These are phyloP conservation scores for Gymnoscelis rufifasciata DNA, from an alignment of 2,888 invertebrate species.

Conservation along the genomic window DNA sequence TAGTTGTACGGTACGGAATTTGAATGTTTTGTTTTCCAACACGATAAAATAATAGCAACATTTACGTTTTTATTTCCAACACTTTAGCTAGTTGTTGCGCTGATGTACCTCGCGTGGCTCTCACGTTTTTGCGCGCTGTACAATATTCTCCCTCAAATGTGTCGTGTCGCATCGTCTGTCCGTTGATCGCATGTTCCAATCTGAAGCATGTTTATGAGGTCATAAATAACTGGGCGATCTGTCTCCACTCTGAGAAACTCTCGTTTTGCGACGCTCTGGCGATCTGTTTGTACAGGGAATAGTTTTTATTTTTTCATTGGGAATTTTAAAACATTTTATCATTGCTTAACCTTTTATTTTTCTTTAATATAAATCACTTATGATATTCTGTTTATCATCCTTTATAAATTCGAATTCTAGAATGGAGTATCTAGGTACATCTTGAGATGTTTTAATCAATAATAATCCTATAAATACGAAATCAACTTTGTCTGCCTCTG, in stretches of 20 bases:
- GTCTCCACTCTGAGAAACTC: slow-evolving; percentile 51
- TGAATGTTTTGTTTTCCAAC: too few relatives aligned
- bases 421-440: too few relatives aligned
- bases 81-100: background rate
- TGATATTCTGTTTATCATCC: too few relatives aligned
- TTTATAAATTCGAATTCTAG: too few relatives aligned
- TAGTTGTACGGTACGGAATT: too few relatives aligned
- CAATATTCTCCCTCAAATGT: slow-evolving; percentile 22
- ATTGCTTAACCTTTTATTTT: too few relatives aligned
- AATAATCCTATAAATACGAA: too few relatives aligned
- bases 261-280: slow-evolving; percentile 22
- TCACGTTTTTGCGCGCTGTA: background rate
- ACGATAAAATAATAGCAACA: too few relatives aligned
- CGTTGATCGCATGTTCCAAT: slow-evolving; percentile 51
- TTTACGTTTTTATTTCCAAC: background rate
- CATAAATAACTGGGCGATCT: slow-evolving; percentile 64
- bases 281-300: slow-evolving; percentile 25
- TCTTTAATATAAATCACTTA: too few relatives aligned
- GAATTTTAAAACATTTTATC: background rate
- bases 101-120: background rate
- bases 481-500: too few relatives aligned
- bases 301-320: background rate
- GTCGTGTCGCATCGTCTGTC: slow-evolving; percentile 40
- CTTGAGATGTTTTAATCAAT: too few relatives aligned
- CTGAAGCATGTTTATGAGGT: slow-evolving; percentile 57